phyloP scores from a whole-genome alignment of 2,113 vertebrate genomes.

The Mirounga angustirostris region DNA sequence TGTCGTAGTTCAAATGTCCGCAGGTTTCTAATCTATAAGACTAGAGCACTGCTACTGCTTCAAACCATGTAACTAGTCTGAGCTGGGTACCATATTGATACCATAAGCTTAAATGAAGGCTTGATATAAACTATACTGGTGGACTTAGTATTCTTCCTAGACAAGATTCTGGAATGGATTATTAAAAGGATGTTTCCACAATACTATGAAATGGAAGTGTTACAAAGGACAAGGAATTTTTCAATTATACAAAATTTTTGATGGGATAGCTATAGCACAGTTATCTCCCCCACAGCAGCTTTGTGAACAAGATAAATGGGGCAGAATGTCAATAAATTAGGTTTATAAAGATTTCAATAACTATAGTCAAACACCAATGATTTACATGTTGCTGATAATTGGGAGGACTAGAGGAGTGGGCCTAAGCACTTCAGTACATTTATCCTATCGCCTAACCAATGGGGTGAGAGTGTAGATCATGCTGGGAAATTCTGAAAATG shows the following conservation, averaged over 20 bases:
- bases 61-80: neutral
- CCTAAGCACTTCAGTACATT: neutral
- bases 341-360: neutral
- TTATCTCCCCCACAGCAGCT: conserved; percentile 10
- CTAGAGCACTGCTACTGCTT: neutral
- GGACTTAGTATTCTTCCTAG: neutral
- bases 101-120: neutral
- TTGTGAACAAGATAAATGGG: conserved; percentile 11
- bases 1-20: neutral
- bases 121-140: neutral
- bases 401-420: neutral
- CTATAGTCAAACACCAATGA: neutral
- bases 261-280: neutral
- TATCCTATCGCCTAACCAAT: neutral
- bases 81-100: neutral
- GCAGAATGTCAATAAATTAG: neutral
- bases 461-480: neutral
- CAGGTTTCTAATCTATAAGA: neutral
- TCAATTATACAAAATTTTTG: neutral
- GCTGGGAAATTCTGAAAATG: conserved; percentile 20
- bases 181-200: conserved; percentile 21
- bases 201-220: neutral
- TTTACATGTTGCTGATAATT: neutral
- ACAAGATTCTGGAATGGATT: conserved; percentile 46
- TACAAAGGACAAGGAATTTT: neutral